Conservation (phyloP, 2,888 invertebrate genomes). For the Himalopsyche anomala region DNA sequence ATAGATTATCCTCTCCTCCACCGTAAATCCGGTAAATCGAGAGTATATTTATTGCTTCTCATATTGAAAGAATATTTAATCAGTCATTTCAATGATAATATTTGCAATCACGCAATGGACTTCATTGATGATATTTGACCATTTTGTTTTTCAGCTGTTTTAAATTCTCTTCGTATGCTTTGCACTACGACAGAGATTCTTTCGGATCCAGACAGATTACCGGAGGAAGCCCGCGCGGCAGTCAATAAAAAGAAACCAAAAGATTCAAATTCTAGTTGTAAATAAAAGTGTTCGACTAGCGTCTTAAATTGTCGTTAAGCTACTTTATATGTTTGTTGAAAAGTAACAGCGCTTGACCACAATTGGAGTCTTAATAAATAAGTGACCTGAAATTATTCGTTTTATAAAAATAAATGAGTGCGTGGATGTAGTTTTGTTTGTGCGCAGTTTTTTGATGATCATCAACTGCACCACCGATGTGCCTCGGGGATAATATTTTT, state of each 20-base stretch:
- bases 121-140: constrained; percentile 28
- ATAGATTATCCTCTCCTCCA: too few relatives aligned
- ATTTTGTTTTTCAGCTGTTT: constrained; percentile 83
- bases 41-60: too few relatives aligned
- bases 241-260: constrained; percentile 71
- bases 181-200: constrained; percentile 96
- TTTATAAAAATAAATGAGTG: constrained; percentile 14
- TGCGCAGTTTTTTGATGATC: constrained; percentile 8
- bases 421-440: constrained; percentile 18
- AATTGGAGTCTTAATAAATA: constrained; percentile 55
- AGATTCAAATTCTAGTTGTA: constrained; percentile 57
- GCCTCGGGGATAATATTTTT: constrained; percentile 35
- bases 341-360: constrained; percentile 43
- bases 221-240: constrained; percentile 92
- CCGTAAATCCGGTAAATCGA: too few relatives aligned
- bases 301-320: constrained; percentile 32
- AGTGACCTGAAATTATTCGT: constrained; percentile 57
- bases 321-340: constrained; percentile 39
- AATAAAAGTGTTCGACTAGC: constrained; percentile 48
- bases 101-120: too few relatives aligned
- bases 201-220: constrained; percentile 90
- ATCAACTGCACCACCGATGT: constrained; percentile 36
- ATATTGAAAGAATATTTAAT: too few relatives aligned
- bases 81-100: too few relatives aligned
- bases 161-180: constrained; percentile 92